A percentile compares a stretch with the other conserved stretches of the same genome.
Evolutionary conservation across 2,888 invertebrate genomes (phyloP).

Genomic region (Carterocephalus palaemon): DNA sequence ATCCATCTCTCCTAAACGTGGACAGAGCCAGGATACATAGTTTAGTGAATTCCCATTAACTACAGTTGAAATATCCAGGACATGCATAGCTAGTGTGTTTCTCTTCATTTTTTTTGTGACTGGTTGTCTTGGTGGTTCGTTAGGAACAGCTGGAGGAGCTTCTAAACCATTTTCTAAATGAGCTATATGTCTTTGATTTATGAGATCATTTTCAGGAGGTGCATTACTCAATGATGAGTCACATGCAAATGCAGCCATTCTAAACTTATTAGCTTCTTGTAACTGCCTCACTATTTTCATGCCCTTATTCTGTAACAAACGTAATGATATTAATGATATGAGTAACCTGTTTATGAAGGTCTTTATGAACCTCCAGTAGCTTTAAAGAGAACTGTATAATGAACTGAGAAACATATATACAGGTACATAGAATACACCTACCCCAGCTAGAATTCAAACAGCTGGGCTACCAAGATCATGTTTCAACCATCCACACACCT

Average conservation of each 20-base stretch:
- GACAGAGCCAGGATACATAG: slow-evolving; percentile 83
- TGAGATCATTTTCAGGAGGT: slow-evolving; percentile 67
- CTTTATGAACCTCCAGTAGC: too few species aligned
- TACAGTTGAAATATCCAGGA: slow-evolving; percentile 88
- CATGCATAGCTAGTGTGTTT: slow-evolving; percentile 89
- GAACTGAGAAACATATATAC: too few species aligned
- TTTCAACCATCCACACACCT: too few species aligned
- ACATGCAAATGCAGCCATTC: slow-evolving; percentile 77
- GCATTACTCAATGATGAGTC: slow-evolving; percentile 54
- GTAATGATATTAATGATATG: too few species aligned
- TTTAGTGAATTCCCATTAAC: slow-evolving; percentile 81
- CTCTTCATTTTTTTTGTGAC: slow-evolving; percentile 79
- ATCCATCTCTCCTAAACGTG: slow-evolving; percentile 81
- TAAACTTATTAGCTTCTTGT: slow-evolving; percentile 72
- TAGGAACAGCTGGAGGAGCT: slow-evolving; percentile 53
- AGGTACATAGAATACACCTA: too few species aligned
- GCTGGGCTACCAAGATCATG: too few species aligned
- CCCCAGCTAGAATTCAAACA: too few species aligned
- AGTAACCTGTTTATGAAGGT: too few species aligned
- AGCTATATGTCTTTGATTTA: slow-evolving; percentile 71
- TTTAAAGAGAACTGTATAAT: too few species aligned
- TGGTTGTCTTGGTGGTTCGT: slow-evolving; percentile 60
- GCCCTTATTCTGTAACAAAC: slow-evolving; percentile 65
- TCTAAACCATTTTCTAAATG: slow-evolving; percentile 64
- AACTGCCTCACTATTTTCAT: slow-evolving; percentile 70